These are phyloP conservation scores for Dreissena rostriformis DNA, from an alignment of 1,140 invertebrate genomes.

Conservation along the genomic window DNA sequence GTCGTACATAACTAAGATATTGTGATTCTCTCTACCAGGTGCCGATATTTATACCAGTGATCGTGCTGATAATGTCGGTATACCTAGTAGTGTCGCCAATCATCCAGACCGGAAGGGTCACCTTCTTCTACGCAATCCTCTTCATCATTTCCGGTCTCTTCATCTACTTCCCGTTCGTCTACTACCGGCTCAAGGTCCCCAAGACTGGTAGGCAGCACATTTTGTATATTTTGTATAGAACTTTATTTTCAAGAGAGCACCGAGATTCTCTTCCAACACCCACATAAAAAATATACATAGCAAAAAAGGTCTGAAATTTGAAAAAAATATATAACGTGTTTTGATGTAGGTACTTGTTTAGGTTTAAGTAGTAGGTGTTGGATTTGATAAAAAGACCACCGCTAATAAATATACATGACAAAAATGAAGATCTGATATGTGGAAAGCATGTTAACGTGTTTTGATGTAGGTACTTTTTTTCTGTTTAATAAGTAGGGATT, in stretches of 20 bases:
- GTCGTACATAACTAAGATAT: neutral
- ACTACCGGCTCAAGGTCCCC: conserved; percentile 83
- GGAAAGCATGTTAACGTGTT: no score
- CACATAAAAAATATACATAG: neutral
- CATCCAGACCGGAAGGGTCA: conserved; percentile 87
- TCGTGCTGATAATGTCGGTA: conserved; percentile 87
- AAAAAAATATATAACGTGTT: no score
- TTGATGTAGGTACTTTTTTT: no score
- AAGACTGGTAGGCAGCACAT: no score
- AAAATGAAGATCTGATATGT: neutral
- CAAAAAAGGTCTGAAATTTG: no score
- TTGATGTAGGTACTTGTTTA: no score
- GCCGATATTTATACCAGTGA: conserved; percentile 87
- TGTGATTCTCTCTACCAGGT: conserved; percentile 84
- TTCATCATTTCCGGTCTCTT: conserved; percentile 88
- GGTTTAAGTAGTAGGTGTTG: no score
- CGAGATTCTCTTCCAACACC: neutral
- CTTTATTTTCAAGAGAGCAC: no score
- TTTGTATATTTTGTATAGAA: no score
- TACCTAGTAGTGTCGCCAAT: conserved; percentile 90
- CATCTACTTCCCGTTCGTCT: conserved; percentile 90
- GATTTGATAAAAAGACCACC: no score
- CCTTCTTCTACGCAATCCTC: conserved; percentile 88
- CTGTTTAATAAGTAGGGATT: no score
- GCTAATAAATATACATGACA: neutral